Percentiles rank a stretch among this genome's conserved stretches.
Conservation (phyloP, 1,140 invertebrate species). For the Caenorhabditis briggsae region DNA sequence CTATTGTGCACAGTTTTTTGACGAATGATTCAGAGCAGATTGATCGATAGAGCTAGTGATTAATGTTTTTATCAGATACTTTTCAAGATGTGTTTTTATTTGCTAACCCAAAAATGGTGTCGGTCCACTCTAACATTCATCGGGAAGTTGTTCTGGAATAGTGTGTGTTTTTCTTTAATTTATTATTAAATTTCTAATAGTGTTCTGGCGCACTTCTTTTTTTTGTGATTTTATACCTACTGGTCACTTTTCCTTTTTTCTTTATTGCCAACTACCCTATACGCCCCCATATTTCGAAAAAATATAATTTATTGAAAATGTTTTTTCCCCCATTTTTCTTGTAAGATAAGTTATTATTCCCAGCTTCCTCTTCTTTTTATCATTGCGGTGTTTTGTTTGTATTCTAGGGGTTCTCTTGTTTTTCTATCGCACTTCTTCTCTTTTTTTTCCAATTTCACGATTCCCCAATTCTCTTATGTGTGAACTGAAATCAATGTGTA, state of each 20-base stretch:
- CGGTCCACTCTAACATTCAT: constrained; percentile 49
- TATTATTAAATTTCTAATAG: constrained; percentile 26
- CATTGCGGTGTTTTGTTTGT: constrained; percentile 26
- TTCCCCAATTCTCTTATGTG: not conserved
- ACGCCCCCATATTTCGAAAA: constrained; percentile 6
- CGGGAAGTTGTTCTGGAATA: constrained; percentile 24
- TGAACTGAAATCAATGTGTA: not conserved
- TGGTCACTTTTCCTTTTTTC: constrained; percentile 17
- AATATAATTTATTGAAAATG: constrained; percentile 41
- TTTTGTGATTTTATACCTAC: constrained; percentile 50
- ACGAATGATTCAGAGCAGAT: constrained; percentile 51
- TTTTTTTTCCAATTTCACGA: too few species aligned
- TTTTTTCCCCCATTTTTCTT: not conserved
- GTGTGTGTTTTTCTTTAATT: not conserved
- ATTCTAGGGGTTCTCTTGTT: constrained; percentile 41
- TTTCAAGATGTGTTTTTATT: not conserved
- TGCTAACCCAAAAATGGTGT: constrained; percentile 33
- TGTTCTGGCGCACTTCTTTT: constrained; percentile 29
- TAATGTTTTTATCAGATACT: not conserved
- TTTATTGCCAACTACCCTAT: constrained; percentile 30
- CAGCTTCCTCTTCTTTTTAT: not conserved
- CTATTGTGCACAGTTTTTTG: constrained; percentile 32
- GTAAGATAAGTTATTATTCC: constrained; percentile 5
- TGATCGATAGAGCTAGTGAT: constrained; percentile 12
- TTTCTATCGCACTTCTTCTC: not conserved